phyloP scores from a whole-genome alignment of 2,797 vertebrate species.

The Typhlichthys eigenmanni region DNA sequence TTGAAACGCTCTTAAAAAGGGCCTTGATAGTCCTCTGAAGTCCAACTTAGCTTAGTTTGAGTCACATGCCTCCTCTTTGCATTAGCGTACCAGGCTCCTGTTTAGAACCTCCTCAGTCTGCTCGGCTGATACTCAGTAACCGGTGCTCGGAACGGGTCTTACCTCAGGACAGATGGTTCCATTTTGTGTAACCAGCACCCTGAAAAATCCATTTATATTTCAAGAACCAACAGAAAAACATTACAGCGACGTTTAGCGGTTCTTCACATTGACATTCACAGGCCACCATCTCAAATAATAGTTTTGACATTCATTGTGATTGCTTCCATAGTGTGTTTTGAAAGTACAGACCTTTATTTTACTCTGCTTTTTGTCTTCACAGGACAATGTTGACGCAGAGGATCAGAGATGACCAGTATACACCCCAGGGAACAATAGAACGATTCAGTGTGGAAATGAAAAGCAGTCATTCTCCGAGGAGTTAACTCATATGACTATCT shows the following conservation, averaged over 20 bases:
- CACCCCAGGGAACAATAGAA: slow-evolving; percentile 4
- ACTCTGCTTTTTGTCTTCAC: slow-evolving; percentile 26
- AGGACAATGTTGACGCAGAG: slow-evolving; percentile 36
- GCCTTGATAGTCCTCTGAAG: slow-evolving; percentile 48
- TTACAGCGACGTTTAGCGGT: neutral
- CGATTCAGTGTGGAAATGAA: slow-evolving; percentile 13
- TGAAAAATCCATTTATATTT: slow-evolving; percentile 23
- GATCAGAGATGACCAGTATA: slow-evolving; percentile 3
- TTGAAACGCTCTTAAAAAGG: slow-evolving; percentile 43
- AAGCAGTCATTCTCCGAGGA: neutral
- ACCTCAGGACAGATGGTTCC: slow-evolving; percentile 23
- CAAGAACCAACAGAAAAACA: slow-evolving; percentile 9
- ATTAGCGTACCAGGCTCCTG: slow-evolving; percentile 75
- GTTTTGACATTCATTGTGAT: slow-evolving; percentile 42
- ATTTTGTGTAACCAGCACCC: slow-evolving; percentile 9
- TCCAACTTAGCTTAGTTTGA: slow-evolving; percentile 73
- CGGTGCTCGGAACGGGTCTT: slow-evolving; percentile 14
- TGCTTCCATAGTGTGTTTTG: slow-evolving; percentile 16
- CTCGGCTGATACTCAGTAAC: slow-evolving; percentile 41
- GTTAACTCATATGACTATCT: neutral
- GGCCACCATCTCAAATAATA: slow-evolving; percentile 37
- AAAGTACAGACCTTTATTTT: slow-evolving; percentile 23
- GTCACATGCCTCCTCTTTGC: slow-evolving; percentile 91
- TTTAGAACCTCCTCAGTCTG: slow-evolving; percentile 69
- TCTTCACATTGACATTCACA: slow-evolving; percentile 14